phyloP scores from a whole-genome alignment of 1,140 invertebrate species.

The Diabrotica undecimpunctata region DNA sequence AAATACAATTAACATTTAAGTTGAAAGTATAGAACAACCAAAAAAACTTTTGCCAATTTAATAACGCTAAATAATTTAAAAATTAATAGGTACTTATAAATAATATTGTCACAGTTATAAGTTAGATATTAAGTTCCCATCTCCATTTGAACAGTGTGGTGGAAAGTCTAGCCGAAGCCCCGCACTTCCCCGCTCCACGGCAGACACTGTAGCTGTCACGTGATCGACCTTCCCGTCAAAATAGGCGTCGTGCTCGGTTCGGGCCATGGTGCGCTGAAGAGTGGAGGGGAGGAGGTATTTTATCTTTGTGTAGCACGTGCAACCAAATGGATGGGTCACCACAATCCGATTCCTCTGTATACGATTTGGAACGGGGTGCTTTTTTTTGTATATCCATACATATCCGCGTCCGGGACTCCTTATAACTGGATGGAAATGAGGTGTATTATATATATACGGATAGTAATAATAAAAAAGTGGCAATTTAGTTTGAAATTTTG shows the following conservation, averaged over 20 bases:
- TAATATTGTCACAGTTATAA: no score
- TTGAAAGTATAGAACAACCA: no score
- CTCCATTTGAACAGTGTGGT: slow-evolving; percentile 12
- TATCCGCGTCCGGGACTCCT: no score
- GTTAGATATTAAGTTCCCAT: neutral
- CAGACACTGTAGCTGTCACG: slow-evolving; percentile 47
- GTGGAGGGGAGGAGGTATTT: neutral
- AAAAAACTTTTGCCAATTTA: no score
- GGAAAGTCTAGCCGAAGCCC: slow-evolving; percentile 38
- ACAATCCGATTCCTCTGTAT: neutral
- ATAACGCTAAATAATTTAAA: no score
- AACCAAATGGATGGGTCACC: slow-evolving; percentile 8
- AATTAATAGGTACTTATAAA: no score
- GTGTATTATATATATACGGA: no score
- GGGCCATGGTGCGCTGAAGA: slow-evolving; percentile 19
- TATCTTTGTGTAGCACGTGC: slow-evolving; percentile 14
- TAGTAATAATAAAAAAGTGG: no score
- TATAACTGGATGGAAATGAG: no score
- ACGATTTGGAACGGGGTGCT: neutral
- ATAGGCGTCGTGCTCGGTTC: slow-evolving; percentile 59
- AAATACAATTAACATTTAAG: no score
- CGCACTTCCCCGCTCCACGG: slow-evolving; percentile 27
- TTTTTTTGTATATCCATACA: neutral
- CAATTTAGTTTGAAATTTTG: no score
- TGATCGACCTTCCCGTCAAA: slow-evolving; percentile 73